phyloP scores from a whole-genome alignment of 1,140 invertebrate genomes.

The Drosophila ercepeae region DNA sequence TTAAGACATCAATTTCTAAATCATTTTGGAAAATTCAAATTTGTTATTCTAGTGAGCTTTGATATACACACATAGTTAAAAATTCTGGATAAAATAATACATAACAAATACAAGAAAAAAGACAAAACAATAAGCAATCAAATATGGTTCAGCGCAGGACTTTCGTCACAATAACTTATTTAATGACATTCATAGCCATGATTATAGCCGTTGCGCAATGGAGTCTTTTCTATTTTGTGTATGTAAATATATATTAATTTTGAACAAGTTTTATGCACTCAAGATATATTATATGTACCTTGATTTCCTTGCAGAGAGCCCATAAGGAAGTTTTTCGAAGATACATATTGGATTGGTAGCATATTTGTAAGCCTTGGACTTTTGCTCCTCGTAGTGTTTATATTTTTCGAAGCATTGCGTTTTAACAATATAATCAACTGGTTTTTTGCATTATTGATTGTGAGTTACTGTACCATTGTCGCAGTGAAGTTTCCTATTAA shows the following conservation, averaged over 20 bases:
- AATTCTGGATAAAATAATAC: background rate
- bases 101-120: background rate
- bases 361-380: constrained; percentile 38
- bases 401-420: constrained; percentile 55
- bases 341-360: constrained; percentile 31
- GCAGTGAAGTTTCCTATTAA: background rate
- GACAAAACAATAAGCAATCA: background rate
- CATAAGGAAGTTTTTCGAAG: constrained; percentile 8
- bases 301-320: constrained; percentile 10
- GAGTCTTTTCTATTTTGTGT: constrained; percentile 37
- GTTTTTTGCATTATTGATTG: constrained; percentile 48
- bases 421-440: constrained; percentile 42
- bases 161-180: constrained; percentile 13
- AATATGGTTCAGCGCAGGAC: too few relatives aligned
- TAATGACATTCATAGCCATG: constrained; percentile 6
- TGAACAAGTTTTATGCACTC: too few relatives aligned
- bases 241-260: constrained; percentile 6
- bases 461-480: constrained; percentile 6
- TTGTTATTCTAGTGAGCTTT: background rate
- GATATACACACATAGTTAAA: background rate
- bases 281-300: too few relatives aligned
- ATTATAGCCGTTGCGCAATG: constrained; percentile 30
- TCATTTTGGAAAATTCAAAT: too few relatives aligned
- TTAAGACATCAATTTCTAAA: too few relatives aligned
- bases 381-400: constrained; percentile 32